Base-by-base conservation (phyloP, 2,888 invertebrate genomes). In the Melangyna quadrimaculata region DNA sequence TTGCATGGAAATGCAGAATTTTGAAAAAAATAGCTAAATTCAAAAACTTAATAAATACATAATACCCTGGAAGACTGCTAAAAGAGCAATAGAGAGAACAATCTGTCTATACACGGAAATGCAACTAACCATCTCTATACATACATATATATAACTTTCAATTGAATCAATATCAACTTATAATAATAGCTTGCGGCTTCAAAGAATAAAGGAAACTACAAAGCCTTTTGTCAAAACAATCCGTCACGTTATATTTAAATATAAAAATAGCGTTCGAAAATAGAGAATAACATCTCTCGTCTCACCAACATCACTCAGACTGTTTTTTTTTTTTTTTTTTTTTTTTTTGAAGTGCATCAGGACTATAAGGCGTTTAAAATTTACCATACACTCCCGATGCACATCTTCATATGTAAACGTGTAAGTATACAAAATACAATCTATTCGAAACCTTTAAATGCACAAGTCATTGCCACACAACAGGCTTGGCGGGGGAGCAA, bases 401-500 rank as follows among this genome's bases (percentile, higher is more conserved):
- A 29, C 14, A 10, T 27, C 29, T 43, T 27, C 37, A 32, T 5
- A 40, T 40, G n/a, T n/a, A n/a, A n/a, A n/a, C n/a, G n/a, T 35
- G 12, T 35, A 35, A 72, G 14, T 27, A 32, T 55, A 72, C 55
- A 78, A 32, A 3, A 75, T 71, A n/a, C 75, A 84, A 84, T 79
- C 79, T 65, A 84, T 84, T 43, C 63, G 55, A 73, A 78, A 32
- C 73, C 69, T 57, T 70, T 57, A 29, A 37, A 19, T 40, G 17
- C 57, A 59, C 57, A 71, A 81, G 78, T 73, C 82, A 82, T 69
- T 78, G 69, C 78, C 73, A 78, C 61, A 17, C 48, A 69, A 37
- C 29, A 32, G 57, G 59, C 69, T n/a, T 2, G 22, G 14, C 12
- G 35, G 2, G 19, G 29, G 17, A 57, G 63, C 17, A 43, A 63